Percentiles rank a stretch among this genome's conserved stretches.
Conservation (phyloP, 1,140 invertebrate genomes). For the Saccostrea echinata region DNA sequence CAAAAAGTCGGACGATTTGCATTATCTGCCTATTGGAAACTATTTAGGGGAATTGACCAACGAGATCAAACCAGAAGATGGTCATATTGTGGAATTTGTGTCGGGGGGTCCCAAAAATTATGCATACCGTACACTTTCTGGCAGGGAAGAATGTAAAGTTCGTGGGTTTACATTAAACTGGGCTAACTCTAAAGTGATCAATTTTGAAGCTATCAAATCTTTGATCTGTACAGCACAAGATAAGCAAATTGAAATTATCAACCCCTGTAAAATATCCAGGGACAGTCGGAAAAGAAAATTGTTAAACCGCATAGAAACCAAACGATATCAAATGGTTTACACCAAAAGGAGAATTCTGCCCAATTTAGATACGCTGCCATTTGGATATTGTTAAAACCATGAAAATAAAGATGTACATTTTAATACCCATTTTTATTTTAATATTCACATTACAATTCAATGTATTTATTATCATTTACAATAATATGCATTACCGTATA, state of each 20-base stretch:
- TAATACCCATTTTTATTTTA: not conserved
- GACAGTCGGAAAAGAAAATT: conserved; percentile 39
- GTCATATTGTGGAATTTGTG: conserved; percentile 57
- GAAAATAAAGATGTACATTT: not conserved
- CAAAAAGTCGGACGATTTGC: not conserved
- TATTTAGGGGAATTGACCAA: conserved; percentile 58
- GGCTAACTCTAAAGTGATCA: conserved; percentile 50
- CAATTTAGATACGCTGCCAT: conserved; percentile 44
- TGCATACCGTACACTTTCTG: conserved; percentile 50
- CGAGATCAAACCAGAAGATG: conserved; percentile 44
- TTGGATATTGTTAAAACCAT: conserved; percentile 45
- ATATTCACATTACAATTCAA: not conserved
- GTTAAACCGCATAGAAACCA: conserved; percentile 42
- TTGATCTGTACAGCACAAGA: conserved; percentile 44
- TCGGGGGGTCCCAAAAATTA: conserved; percentile 60
- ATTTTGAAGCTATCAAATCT: conserved; percentile 50
- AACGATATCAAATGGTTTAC: conserved; percentile 54
- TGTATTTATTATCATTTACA: not conserved
- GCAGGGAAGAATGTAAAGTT: conserved; percentile 58
- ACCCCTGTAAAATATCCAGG: conserved; percentile 51
- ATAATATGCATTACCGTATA: not conserved
- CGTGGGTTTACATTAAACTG: conserved; percentile 59
- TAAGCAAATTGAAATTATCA: conserved; percentile 37
- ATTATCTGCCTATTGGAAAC: conserved; percentile 39
- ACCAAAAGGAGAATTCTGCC: conserved; percentile 48